Conservation (phyloP, 2,888 invertebrate genomes). For the Eupithecia pulchellata region DNA sequence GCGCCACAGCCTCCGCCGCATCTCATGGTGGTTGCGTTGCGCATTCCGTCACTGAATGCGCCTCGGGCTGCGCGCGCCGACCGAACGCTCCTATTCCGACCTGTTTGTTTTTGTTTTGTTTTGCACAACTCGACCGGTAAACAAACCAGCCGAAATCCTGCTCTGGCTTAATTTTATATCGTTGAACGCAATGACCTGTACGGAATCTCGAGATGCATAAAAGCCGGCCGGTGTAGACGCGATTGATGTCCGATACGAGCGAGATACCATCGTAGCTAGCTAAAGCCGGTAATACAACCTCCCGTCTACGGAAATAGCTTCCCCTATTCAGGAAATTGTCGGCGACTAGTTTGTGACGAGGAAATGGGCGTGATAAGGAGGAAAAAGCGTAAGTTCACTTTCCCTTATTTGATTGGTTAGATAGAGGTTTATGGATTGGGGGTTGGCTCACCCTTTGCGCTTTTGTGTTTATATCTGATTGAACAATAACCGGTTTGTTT, state of each 20-base stretch:
- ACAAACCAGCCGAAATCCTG: conserved; percentile 28
- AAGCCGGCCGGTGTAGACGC: conserved; percentile 64
- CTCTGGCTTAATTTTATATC: conserved; percentile 14
- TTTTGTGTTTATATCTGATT: neutral
- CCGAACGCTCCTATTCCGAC: conserved; percentile 48
- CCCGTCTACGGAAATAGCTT: conserved; percentile 55
- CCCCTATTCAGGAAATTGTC: conserved; percentile 62
- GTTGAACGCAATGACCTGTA: conserved; percentile 71
- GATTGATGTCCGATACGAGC: conserved; percentile 67
- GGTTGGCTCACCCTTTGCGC: conserved; percentile 15
- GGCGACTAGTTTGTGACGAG: conserved; percentile 59
- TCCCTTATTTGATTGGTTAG: conserved; percentile 50
- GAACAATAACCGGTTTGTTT: conserved; percentile 6
- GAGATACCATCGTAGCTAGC: conserved; percentile 57
- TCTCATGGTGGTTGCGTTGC: conserved; percentile 70
- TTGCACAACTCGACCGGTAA: conserved; percentile 35
- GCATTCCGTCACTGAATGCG: conserved; percentile 80
- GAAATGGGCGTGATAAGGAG: conserved; percentile 81
- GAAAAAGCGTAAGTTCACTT: conserved; percentile 81
- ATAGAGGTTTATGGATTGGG: conserved; percentile 8
- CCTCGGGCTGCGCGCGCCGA: conserved; percentile 76
- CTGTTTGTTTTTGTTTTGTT: conserved; percentile 64
- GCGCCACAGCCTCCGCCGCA: conserved; percentile 70
- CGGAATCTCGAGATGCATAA: conserved; percentile 69
- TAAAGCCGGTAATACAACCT: conserved; percentile 58